Percentiles rank a stretch among this genome's conserved stretches.
These are phyloP conservation scores for Melospiza georgiana DNA, from an alignment of 2,113 vertebrate species.

Conservation along the genomic window DNA sequence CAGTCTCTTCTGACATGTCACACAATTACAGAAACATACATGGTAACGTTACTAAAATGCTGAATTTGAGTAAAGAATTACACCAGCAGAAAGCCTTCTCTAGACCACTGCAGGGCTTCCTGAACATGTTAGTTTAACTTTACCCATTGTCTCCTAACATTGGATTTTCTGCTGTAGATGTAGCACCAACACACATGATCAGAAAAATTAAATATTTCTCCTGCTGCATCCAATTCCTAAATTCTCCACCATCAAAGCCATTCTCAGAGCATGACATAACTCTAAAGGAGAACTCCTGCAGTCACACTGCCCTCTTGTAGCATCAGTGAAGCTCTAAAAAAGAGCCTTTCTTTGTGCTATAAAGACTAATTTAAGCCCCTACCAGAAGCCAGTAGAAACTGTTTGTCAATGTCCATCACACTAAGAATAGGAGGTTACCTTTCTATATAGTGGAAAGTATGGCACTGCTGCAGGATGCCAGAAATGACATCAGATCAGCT, in stretches of 20 bases:
- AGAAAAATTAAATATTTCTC: neutral
- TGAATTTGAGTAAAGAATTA: neutral
- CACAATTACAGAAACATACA: neutral
- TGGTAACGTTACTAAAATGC: neutral
- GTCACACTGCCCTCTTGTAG: neutral
- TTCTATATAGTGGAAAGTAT: conserved; percentile 40
- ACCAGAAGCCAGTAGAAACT: neutral
- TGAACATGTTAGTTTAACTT: neutral
- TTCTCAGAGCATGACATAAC: neutral
- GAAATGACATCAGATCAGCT: conserved; percentile 47
- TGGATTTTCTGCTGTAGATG: neutral
- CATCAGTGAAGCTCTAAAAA: neutral
- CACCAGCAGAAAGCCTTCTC: neutral
- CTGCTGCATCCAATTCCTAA: neutral
- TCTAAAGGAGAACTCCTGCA: neutral
- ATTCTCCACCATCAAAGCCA: neutral
- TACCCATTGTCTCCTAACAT: neutral
- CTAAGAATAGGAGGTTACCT: conserved; percentile 59
- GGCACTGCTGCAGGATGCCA: conserved; percentile 20
- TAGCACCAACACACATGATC: neutral
- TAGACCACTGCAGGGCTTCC: neutral
- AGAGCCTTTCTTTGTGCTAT: neutral
- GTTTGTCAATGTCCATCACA: conserved; percentile 29
- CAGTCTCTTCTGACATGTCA: neutral
- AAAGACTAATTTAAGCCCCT: neutral